These are phyloP conservation scores for Caenorhabditis sp. DNA, from an alignment of 2,888 invertebrate species.

Conservation along the genomic window DNA sequence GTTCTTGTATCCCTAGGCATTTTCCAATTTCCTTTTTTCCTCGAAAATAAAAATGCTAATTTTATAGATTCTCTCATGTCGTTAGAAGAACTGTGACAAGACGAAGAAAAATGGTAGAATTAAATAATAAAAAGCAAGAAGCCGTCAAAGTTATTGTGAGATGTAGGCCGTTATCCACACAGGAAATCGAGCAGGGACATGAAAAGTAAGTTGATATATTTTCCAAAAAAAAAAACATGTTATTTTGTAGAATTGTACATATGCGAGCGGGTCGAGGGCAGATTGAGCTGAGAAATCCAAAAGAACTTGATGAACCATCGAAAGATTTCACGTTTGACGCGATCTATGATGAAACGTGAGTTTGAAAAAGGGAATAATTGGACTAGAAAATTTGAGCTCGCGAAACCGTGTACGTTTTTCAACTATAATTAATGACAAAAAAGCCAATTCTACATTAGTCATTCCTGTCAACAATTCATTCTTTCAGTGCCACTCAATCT, in stretches of 20 bases:
- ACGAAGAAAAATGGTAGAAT: constrained; percentile 26
- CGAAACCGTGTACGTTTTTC: too few relatives aligned
- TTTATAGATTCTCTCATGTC: background rate
- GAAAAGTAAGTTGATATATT: constrained; percentile 24
- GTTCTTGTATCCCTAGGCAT: background rate
- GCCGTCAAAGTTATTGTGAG: constrained; percentile 83
- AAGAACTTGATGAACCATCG: constrained; percentile 76
- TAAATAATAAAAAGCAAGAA: constrained; percentile 33
- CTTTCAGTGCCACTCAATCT: constrained; percentile 82
- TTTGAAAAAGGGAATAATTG: too few relatives aligned
- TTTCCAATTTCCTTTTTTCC: background rate
- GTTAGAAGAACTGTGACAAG: background rate
- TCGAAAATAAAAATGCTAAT: background rate
- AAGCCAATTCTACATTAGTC: background rate
- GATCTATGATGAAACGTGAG: constrained; percentile 86
- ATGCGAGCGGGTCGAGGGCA: constrained; percentile 86
- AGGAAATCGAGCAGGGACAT: constrained; percentile 82
- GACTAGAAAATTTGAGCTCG: too few relatives aligned
- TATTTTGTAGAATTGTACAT: constrained; percentile 78
- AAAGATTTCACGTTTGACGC: constrained; percentile 97
- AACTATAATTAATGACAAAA: too few relatives aligned
- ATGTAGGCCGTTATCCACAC: constrained; percentile 91
- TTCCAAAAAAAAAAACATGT: background rate
- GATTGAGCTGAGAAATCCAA: constrained; percentile 88
- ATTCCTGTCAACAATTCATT: constrained; percentile 64